A percentile compares a stretch with the other conserved stretches of the same genome.
These are phyloP conservation scores for Pristionchus entomophagus DNA, from an alignment of 2,888 invertebrate genomes.

Conservation along the genomic window DNA sequence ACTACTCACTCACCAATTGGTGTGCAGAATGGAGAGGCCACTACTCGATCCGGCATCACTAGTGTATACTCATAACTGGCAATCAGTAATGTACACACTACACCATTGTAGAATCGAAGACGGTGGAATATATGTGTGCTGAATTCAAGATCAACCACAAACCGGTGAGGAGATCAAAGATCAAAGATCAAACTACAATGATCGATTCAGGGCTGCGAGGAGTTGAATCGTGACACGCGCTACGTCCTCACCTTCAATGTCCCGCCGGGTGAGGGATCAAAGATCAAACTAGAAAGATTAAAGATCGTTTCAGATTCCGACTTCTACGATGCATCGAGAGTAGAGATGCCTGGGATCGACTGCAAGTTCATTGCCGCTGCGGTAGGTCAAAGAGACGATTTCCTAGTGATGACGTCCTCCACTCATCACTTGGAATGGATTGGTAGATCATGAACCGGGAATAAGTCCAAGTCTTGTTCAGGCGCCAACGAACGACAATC, in stretches of 20 bases:
- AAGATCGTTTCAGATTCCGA: neutral
- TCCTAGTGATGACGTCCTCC: too few relatives aligned
- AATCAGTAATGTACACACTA: neutral
- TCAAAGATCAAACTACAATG: constrained; percentile 22
- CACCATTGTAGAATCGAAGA: constrained; percentile 11
- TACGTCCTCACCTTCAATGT: constrained; percentile 37
- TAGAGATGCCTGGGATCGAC: constrained; percentile 36
- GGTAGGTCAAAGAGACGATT: neutral
- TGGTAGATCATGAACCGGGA: neutral
- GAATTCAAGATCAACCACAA: constrained; percentile 32
- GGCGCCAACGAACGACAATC: neutral
- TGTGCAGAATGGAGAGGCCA: too few relatives aligned
- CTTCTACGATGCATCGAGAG: constrained; percentile 37
- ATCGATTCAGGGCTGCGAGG: constrained; percentile 12
- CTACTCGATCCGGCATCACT: too few relatives aligned
- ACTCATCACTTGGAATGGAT: too few relatives aligned
- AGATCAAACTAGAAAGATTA: neutral
- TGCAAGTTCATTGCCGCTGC: constrained; percentile 39
- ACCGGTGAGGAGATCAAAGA: neutral
- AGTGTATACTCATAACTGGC: too few relatives aligned
- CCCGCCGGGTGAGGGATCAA: constrained; percentile 18
- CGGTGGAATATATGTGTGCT: neutral
- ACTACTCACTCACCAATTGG: neutral
- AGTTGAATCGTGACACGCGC: constrained; percentile 19
- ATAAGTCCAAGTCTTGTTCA: neutral